Percentiles rank a stretch among this genome's conserved stretches.
These are phyloP conservation scores for Flexamia atlantica DNA, from an alignment of 2,888 invertebrate genomes.

Conservation along the genomic window DNA sequence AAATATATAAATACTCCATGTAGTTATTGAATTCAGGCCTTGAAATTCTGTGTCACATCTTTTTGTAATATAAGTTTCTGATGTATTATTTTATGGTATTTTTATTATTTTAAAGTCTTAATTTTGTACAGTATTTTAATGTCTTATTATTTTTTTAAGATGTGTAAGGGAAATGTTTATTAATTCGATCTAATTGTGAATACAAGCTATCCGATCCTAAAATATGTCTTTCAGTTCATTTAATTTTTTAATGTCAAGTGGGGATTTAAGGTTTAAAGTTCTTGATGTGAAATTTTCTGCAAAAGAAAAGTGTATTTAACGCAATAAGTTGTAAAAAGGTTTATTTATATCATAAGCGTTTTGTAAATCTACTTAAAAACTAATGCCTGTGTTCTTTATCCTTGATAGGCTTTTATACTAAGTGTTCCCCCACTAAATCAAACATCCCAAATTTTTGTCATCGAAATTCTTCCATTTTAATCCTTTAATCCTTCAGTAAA, in stretches of 20 bases:
- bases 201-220: background rate
- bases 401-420: background rate
- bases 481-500: background rate
- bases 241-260: conserved; percentile 21
- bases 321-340: conserved; percentile 27
- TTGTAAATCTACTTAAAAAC: conserved; percentile 23
- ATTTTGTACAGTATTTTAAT: conserved; percentile 26
- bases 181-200: background rate
- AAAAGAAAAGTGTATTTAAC: conserved; percentile 20
- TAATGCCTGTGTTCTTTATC: background rate
- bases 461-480: background rate
- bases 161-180: conserved; percentile 9
- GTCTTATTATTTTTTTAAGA: background rate
- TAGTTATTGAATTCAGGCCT: conserved; percentile 15
- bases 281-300: background rate
- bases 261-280: background rate
- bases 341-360: conserved; percentile 19
- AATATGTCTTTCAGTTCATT: conserved; percentile 25
- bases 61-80: conserved; percentile 15
- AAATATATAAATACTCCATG: conserved; percentile 31
- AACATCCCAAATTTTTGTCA: background rate
- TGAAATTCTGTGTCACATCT: conserved; percentile 19
- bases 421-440: background rate
- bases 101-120: background rate
- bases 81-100: conserved; percentile 10